Evolutionary conservation across 2,797 vertebrate genomes (phyloP).

Genomic region (Labeo calbasu): DNA sequence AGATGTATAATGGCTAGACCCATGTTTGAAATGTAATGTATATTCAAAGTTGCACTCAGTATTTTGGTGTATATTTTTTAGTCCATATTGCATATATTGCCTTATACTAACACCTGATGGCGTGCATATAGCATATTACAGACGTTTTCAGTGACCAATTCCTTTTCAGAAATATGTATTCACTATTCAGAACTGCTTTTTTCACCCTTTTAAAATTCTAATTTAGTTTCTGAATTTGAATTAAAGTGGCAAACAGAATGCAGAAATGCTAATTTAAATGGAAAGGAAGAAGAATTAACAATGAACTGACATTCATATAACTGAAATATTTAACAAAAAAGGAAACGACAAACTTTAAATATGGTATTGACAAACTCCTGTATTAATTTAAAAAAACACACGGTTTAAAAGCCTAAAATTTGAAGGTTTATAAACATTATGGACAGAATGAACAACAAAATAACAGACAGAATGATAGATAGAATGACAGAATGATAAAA

Average conservation of each 20-base stretch:
- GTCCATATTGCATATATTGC: neutral
- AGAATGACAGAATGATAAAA: too few species aligned
- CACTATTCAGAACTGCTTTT: neutral
- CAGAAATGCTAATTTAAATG: too few species aligned
- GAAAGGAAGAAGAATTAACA: neutral
- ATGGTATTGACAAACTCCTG: neutral
- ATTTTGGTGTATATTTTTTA: neutral
- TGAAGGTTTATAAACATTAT: neutral
- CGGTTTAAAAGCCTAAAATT: neutral
- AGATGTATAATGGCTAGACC: too few species aligned
- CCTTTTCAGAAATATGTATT: constrained; percentile 5
- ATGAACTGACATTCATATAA: neutral
- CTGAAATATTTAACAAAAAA: neutral
- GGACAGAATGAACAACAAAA: neutral
- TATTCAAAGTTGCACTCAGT: neutral
- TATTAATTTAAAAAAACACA: neutral
- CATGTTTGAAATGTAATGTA: neutral
- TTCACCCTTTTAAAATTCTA: neutral
- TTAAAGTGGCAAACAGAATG: too few species aligned
- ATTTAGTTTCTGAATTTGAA: neutral
- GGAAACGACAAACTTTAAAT: neutral
- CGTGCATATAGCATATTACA: neutral
- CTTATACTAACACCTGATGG: constrained; percentile 45
- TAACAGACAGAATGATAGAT: neutral
- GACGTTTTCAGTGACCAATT: too few species aligned